Percentiles rank a stretch among this genome's conserved stretches.
These are phyloP conservation scores for Gadopsis bispinosus DNA, from an alignment of 2,797 vertebrate genomes.

Conservation along the genomic window DNA sequence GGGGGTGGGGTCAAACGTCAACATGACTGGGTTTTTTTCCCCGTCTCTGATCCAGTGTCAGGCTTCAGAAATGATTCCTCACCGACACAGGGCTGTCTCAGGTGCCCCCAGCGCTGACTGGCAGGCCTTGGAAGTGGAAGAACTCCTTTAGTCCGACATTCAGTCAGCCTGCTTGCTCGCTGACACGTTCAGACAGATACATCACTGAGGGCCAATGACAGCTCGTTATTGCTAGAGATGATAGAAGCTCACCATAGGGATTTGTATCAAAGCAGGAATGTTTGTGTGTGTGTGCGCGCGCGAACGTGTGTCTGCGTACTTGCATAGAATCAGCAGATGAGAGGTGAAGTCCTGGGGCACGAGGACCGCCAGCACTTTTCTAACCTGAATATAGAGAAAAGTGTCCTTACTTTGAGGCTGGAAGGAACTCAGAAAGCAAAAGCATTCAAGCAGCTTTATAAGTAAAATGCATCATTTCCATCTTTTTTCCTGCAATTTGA, in stretches of 20 bases:
- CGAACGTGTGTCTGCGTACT: slow-evolving; percentile 23
- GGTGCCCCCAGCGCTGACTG: slow-evolving; percentile 78
- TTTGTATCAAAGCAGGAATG: slow-evolving; percentile 78
- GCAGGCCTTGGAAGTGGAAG: slow-evolving; percentile 82
- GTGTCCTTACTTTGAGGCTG: slow-evolving; percentile 8
- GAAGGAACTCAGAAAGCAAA: slow-evolving; percentile 11
- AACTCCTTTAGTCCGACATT: slow-evolving; percentile 73
- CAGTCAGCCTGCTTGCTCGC: slow-evolving; percentile 75
- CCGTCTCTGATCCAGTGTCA: slow-evolving; percentile 74
- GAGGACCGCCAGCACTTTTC: slow-evolving; percentile 56
- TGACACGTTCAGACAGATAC: slow-evolving; percentile 79
- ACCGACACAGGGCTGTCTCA: slow-evolving; percentile 67
- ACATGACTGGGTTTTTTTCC: slow-evolving; percentile 49
- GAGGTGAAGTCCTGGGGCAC: slow-evolving; percentile 58
- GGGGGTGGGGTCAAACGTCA: slow-evolving; percentile 74
- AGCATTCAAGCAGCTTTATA: slow-evolving; percentile 28
- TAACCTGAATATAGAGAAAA: slow-evolving; percentile 42
- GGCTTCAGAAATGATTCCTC: slow-evolving; percentile 76
- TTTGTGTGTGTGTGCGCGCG: slow-evolving; percentile 49
- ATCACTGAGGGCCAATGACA: slow-evolving; percentile 82
- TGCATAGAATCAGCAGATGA: slow-evolving; percentile 59
- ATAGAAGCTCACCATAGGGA: slow-evolving; percentile 79
- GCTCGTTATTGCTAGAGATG: slow-evolving; percentile 82
- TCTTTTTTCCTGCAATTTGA: slow-evolving; percentile 11
- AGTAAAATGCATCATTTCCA: slow-evolving; percentile 11